phyloP scores from a whole-genome alignment of 2,888 invertebrate species.

The Agriopis marginaria region DNA sequence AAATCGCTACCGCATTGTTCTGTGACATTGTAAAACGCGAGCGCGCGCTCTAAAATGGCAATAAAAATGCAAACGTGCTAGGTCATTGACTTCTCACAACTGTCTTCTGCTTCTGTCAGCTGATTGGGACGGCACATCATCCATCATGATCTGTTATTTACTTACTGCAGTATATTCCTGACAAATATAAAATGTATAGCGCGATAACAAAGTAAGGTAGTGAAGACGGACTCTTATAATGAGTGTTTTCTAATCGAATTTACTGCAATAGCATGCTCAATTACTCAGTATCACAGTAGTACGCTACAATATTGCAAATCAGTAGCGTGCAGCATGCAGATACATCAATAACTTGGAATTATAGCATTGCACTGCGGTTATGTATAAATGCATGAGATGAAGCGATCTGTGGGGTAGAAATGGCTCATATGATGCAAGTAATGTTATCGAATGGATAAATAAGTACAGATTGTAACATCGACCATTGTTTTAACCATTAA shows the following conservation, averaged over 20 bases:
- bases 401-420: not conserved
- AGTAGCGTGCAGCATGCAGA: constrained; percentile 21
- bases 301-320: constrained; percentile 25
- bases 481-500: too few relatives aligned
- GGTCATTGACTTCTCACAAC: too few relatives aligned
- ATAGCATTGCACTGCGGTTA: constrained; percentile 19
- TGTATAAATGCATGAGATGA: constrained; percentile 27
- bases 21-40: too few relatives aligned
- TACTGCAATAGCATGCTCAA: not conserved
- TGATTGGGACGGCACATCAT: too few relatives aligned
- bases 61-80: too few relatives aligned
- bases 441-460: not conserved
- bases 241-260: not conserved
- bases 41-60: too few relatives aligned
- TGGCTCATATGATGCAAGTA: not conserved
- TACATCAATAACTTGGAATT: constrained; percentile 27
- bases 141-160: too few relatives aligned
- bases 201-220: too few relatives aligned
- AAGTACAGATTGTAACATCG: not conserved
- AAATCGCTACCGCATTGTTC: too few relatives aligned
- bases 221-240: not conserved
- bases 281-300: constrained; percentile 7
- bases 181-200: too few relatives aligned
- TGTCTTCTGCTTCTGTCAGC: too few relatives aligned
- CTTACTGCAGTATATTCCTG: too few relatives aligned